Percentiles rank a stretch among this genome's conserved stretches.
These are phyloP conservation scores for Operophtera brumata DNA, from an alignment of 2,888 invertebrate genomes.

Conservation along the genomic window DNA sequence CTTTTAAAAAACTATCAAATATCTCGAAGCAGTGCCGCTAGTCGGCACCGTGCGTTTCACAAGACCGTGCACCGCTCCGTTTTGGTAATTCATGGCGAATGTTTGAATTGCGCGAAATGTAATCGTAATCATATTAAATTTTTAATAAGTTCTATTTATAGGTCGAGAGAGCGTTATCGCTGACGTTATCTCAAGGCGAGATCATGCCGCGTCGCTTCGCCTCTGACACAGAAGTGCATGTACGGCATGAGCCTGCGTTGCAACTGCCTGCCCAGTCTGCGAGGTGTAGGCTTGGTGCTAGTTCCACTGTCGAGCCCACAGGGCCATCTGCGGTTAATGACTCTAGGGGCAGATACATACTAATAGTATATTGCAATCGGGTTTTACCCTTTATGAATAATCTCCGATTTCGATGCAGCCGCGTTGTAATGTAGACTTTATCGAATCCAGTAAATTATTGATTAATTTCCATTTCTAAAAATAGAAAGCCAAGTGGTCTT, in stretches of 20 bases:
- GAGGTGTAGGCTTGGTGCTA: constrained; percentile 27
- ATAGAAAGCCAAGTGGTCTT: constrained; percentile 10
- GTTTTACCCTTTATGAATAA: constrained; percentile 32
- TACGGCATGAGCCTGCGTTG: constrained; percentile 30
- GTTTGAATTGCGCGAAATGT: constrained; percentile 42
- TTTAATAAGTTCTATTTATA: constrained; percentile 76
- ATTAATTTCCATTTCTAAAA: constrained; percentile 17
- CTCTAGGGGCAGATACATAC: constrained; percentile 36
- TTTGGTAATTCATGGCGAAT: constrained; percentile 17
- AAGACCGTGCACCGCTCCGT: not conserved
- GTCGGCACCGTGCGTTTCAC: too few relatives aligned
- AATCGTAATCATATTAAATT: constrained; percentile 67
- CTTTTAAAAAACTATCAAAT: too few relatives aligned
- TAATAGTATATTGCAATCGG: constrained; percentile 31
- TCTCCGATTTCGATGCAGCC: constrained; percentile 28
- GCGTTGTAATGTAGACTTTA: constrained; percentile 16
- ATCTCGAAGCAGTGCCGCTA: too few relatives aligned
- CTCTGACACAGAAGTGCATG: constrained; percentile 35
- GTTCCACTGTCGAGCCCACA: constrained; percentile 22
- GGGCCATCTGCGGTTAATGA: constrained; percentile 45
- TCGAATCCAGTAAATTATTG: constrained; percentile 19
- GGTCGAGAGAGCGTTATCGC: constrained; percentile 67
- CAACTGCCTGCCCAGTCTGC: constrained; percentile 33
- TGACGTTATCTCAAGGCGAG: constrained; percentile 75
- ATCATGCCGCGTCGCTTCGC: constrained; percentile 45